Evolutionary conservation across 1,140 invertebrate genomes (phyloP), one percentile per base, ranked within the genome.

Genomic region (Drosophila virilis): DNA sequence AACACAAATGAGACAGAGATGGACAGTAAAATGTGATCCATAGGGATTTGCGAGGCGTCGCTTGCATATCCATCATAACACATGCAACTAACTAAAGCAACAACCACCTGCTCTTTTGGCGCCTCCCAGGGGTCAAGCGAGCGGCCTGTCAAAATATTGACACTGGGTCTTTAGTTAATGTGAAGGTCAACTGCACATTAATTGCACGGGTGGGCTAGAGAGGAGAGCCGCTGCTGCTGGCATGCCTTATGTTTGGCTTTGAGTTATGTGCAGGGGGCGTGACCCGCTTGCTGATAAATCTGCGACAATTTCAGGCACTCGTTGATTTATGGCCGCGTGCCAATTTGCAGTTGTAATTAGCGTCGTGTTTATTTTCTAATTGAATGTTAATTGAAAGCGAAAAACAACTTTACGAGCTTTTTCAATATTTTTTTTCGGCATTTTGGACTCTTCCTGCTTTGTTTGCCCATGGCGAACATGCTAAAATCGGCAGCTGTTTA

Each of bases 61-160:
- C 75, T 72, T 62, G 54, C 80, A 71, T 82, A 88, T 89, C 78
- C 84, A 84, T 84, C 83, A 89, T 68, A 38, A 28, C 28, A 35
- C 35, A 22, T 22, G 40, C 45, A 13, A 6, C 50, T 65, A 50
- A n/a, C 43, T 55, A 28, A 28, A 5, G 4, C 22, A 28, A 28
- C 22, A 4, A 28, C 22, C 10, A 33, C 10, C 32, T 46, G 9
- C 17, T 8, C 61, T 33, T 33, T 32, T 0, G 32, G 32, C 37
- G 17, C 22, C 12, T 12, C 52, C 8, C 6, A 7, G 42, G 46
- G n/a, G 40, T 52, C 67, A 38, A 37, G 7, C 45, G 40, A 45
- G 62, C 28, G 13, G n/a, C 70, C 80, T 88, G 83, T 88, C 84
- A 88, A 80, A 88, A 89, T 88, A 89, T 88, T 88, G 84, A 88